phyloP scores from a whole-genome alignment of 2,797 vertebrate genomes.

The Rhinogobio ventralis region DNA sequence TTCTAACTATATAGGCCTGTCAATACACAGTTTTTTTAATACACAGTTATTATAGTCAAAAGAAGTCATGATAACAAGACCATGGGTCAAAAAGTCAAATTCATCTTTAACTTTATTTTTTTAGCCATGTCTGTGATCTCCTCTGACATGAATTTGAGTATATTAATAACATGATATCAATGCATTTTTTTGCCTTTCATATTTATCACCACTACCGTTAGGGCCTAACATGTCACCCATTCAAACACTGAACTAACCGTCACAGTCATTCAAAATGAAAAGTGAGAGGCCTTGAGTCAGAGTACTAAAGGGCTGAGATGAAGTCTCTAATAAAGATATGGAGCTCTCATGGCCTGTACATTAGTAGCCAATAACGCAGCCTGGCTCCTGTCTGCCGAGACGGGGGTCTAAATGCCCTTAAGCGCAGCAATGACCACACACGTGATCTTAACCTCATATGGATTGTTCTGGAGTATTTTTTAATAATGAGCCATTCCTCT shows the following conservation, averaged over 20 bases:
- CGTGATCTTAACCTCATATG: constrained; percentile 8
- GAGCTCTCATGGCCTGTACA: constrained; percentile 20
- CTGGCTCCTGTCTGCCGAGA: constrained; percentile 14
- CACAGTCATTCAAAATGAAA: not conserved
- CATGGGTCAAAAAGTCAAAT: not conserved
- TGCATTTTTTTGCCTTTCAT: not conserved
- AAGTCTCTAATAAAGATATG: constrained; percentile 18
- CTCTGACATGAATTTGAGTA: not conserved
- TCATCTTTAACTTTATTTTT: no score
- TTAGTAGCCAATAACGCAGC: not conserved
- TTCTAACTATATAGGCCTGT: no score
- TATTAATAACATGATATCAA: not conserved
- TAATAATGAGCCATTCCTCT: constrained; percentile 22
- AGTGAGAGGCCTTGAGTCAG: not conserved
- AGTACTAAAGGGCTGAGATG: not conserved
- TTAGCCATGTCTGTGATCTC: not conserved
- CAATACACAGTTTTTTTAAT: not conserved
- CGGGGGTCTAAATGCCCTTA: constrained; percentile 11
- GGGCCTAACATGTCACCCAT: not conserved
- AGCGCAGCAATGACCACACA: not conserved
- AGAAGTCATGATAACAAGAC: not conserved
- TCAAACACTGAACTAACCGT: not conserved
- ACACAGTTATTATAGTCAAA: not conserved
- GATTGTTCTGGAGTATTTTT: constrained; percentile 27
- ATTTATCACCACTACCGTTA: not conserved